Evolutionary conservation across 2,113 vertebrate genomes (phyloP).

Genomic region (Platysteira castanea): DNA sequence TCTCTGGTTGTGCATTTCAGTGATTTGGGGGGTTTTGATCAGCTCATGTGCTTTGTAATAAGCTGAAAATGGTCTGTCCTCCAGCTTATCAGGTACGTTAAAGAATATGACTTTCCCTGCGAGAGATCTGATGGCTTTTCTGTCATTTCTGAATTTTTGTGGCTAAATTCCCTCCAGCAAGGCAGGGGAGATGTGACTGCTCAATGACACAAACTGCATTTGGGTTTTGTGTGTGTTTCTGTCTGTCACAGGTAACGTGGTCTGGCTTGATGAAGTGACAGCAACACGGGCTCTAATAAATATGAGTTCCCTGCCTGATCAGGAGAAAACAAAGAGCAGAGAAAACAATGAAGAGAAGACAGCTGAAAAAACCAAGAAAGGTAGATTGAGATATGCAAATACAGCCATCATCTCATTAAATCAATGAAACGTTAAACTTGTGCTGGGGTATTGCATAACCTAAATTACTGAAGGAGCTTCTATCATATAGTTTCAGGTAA

Average conservation of each 20-base stretch:
- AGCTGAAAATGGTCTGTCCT: background rate
- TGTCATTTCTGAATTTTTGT: background rate
- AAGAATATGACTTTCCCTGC: background rate
- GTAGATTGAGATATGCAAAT: conserved; percentile 61
- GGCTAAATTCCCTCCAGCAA: background rate
- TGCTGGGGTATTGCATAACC: conserved; percentile 30
- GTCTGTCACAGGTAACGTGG: conserved; percentile 86
- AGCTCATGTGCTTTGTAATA: background rate
- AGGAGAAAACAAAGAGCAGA: conserved; percentile 70
- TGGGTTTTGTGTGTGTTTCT: conserved; percentile 35
- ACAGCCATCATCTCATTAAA: background rate
- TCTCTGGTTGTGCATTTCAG: background rate
- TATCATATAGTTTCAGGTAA: conserved; percentile 64
- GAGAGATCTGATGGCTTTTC: background rate
- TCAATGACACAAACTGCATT: background rate
- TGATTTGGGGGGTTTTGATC: background rate
- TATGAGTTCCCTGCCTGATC: conserved; percentile 84
- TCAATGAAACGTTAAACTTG: background rate
- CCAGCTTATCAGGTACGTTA: background rate
- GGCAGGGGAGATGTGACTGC: background rate
- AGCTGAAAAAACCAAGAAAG: conserved; percentile 74
- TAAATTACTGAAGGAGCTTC: conserved; percentile 66
- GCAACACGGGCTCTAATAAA: conserved; percentile 90
- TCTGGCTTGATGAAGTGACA: conserved; percentile 96
- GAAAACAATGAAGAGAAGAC: conserved; percentile 64